Evolutionary conservation across 2,888 invertebrate genomes (phyloP), one percentile per base, ranked within the genome.

Genomic region (Pristionchus entomophagus): DNA sequence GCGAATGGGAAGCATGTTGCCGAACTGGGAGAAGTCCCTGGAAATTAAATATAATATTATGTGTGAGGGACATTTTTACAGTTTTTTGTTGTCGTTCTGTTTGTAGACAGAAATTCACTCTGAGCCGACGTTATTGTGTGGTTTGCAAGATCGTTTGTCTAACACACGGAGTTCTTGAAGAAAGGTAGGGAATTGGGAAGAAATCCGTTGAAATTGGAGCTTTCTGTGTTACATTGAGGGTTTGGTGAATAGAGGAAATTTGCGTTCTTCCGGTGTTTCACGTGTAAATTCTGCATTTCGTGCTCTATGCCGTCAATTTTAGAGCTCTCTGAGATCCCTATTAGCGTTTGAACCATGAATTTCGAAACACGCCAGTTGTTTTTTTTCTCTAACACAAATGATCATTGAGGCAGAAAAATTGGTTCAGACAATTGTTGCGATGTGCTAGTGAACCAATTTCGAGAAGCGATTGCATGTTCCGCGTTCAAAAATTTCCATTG

Each of bases 11-110:
- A 73, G n/a, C 69, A 41, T 73, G 69, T 22, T 65, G 32, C 62
- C 62, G 62, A 73, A 73, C n/a, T 73, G 69, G 10, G 69, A 4
- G 41, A 73, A 73, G 69, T 73, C 69, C 10, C 69, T 73, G 69
- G 5, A 73, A n/a, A n/a, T n/a, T n/a, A n/a, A n/a, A n/a, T n/a
- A n/a, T n/a, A n/a, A n/a, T n/a, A n/a, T n/a, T n/a, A n/a, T n/a
- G n/a, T n/a, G n/a, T n/a, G n/a, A n/a, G n/a, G n/a, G n/a, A n/a
- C n/a, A n/a, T n/a, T n/a, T n/a, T n/a, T n/a, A n/a, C n/a, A 65
- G 26, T 19, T 59, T 29, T 5, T 59, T 22, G 3, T 26, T 59
- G 5, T 10, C 5, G 12, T 29, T 22, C 26, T 59, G 59, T 29
- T 59, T 26, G 2, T n/a, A n/a, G n/a, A n/a, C n/a, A n/a, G n/a